Evolutionary conservation across 2,888 invertebrate genomes (phyloP).

Genomic region (Drosophila robusta): DNA sequence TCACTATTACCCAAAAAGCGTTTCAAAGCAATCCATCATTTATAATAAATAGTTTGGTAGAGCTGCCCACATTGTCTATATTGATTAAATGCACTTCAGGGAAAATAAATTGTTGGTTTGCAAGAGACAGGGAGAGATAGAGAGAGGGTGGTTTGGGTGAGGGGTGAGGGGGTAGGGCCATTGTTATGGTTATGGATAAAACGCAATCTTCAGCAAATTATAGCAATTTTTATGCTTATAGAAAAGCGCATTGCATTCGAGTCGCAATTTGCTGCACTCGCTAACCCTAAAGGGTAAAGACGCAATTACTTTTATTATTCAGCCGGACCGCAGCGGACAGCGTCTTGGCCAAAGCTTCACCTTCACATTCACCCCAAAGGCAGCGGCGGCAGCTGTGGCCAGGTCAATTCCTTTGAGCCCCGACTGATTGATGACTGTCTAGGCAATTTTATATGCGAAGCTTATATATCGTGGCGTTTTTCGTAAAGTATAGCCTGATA

Average conservation of each 20-base stretch:
- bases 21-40: slow-evolving; percentile 68
- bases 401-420: slow-evolving; percentile 78
- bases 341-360: slow-evolving; percentile 30
- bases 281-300: slow-evolving; percentile 83
- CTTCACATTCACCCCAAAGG: slow-evolving; percentile 61
- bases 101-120: slow-evolving; percentile 66
- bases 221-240: slow-evolving; percentile 83
- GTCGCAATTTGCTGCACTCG: slow-evolving; percentile 75
- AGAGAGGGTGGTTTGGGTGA: not conserved
- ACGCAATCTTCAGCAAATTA: slow-evolving; percentile 81
- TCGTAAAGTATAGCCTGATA: slow-evolving; percentile 64
- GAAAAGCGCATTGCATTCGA: slow-evolving; percentile 67
- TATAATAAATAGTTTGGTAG: slow-evolving; percentile 62
- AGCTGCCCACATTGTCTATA: slow-evolving; percentile 63
- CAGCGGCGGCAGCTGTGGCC: slow-evolving; percentile 21
- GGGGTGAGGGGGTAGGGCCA: slow-evolving; percentile 29
- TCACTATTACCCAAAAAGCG: slow-evolving; percentile 20
- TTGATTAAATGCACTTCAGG: slow-evolving; percentile 61
- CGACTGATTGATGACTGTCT: slow-evolving; percentile 82
- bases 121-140: not conserved
- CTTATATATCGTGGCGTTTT: slow-evolving; percentile 31
- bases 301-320: slow-evolving; percentile 83
- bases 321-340: slow-evolving; percentile 22
- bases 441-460: slow-evolving; percentile 60
- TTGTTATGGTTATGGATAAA: slow-evolving; percentile 77